Percentiles rank a stretch among this genome's conserved stretches.
Conservation (phyloP, 2,888 invertebrate species). For the Netelia virgata region DNA sequence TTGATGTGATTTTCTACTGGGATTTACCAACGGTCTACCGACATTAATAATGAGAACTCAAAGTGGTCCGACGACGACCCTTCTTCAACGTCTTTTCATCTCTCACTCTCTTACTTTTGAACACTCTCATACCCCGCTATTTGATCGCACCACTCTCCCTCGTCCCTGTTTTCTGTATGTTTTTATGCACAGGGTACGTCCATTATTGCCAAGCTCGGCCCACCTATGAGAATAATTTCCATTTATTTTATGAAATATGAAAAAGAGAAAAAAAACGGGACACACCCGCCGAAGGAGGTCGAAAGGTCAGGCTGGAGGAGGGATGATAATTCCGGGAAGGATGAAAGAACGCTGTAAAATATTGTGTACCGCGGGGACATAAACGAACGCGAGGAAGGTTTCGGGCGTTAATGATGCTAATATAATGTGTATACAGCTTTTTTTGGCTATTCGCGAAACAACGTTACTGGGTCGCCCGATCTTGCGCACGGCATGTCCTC, state of each 20-base stretch:
- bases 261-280: constrained; percentile 5
- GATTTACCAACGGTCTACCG: constrained; percentile 28
- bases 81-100: constrained; percentile 20
- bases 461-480: constrained; percentile 26
- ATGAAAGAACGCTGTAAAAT: constrained; percentile 43
- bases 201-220: neutral
- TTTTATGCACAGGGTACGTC: neutral
- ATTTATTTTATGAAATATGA: constrained; percentile 4
- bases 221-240: constrained; percentile 6
- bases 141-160: neutral
- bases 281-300: constrained; percentile 14
- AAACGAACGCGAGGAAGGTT: constrained; percentile 36
- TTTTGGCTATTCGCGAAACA: constrained; percentile 11
- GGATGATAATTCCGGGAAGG: constrained; percentile 39
- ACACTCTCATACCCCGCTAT: constrained; percentile 33
- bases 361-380: constrained; percentile 27
- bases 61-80: constrained; percentile 49
- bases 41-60: constrained; percentile 57
- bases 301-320: constrained; percentile 5
- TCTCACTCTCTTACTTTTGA: constrained; percentile 8
- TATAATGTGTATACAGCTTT: constrained; percentile 32
- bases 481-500: constrained; percentile 24
- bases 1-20: constrained; percentile 39
- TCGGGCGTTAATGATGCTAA: constrained; percentile 52
- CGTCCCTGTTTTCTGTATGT: neutral